These are phyloP conservation scores for Ctenopoma multispine DNA, from an alignment of 2,797 vertebrate genomes.

Conservation along the genomic window DNA sequence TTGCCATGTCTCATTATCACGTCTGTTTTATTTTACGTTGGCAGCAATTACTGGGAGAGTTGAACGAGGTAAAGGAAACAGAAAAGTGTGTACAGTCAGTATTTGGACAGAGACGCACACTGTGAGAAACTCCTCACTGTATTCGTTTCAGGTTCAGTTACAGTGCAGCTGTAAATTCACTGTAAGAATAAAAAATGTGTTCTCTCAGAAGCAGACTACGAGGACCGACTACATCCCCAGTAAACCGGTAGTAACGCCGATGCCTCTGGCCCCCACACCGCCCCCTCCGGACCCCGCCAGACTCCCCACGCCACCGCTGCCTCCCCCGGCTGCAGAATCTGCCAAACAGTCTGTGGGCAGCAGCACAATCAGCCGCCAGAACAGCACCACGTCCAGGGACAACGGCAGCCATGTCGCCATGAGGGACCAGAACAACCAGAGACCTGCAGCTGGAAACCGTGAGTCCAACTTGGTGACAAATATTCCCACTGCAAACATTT, in stretches of 20 bases:
- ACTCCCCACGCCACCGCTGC: conserved; percentile 81
- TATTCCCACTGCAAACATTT: too few species aligned
- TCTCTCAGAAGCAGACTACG: conserved; percentile 87
- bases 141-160: too few species aligned
- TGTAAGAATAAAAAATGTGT: not conserved
- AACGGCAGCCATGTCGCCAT: conserved; percentile 72
- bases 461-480: conserved; percentile 76
- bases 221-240: conserved; percentile 80
- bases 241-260: conserved; percentile 68
- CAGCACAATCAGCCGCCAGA: conserved; percentile 80
- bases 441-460: conserved; percentile 82
- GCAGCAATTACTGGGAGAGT: conserved; percentile 96
- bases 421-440: conserved; percentile 84
- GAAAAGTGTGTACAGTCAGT: too few species aligned
- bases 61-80: conserved; percentile 92
- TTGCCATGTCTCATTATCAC: conserved; percentile 16
- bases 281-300: conserved; percentile 75
- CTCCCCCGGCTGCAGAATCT: conserved; percentile 71
- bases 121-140: too few species aligned
- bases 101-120: too few species aligned
- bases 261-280: conserved; percentile 72
- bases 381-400: conserved; percentile 87
- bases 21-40: conserved; percentile 69
- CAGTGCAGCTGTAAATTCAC: not conserved
- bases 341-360: conserved; percentile 57